Base-by-base conservation (phyloP, 2,113 vertebrate species). In the Orycteropus afer region DNA sequence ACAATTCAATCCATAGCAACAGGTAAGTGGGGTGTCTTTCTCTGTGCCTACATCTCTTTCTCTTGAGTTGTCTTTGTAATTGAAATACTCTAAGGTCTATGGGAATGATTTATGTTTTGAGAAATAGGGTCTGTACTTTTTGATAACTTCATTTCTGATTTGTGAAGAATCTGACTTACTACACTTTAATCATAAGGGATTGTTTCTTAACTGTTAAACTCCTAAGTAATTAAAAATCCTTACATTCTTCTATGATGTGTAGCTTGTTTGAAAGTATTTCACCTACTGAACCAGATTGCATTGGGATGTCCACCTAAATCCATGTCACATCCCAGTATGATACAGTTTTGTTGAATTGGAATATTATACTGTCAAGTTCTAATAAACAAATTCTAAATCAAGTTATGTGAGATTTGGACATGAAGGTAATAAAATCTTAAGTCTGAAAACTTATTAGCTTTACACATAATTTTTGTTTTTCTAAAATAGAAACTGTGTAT, bases 401-500 rank as follows among this genome's bases (percentile, higher is more conserved):
- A 74, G 34, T 57, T 79, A 34, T 63, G 4, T 67, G 37, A 87
- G 78, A 13, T 88, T 91, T 57, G 37, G 10, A 37, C 82, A 4
- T 85, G 76, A 82, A 90, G 80, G 65, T n/a, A 79, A 53, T 71
- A 47, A 23, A 73, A 29, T 79, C 13, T 27, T 63, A 86, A 55
- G 20, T 34, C 45, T 73, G 53, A 57, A 49, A 57, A 34, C 77
- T 34, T 77, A 55, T 74, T 51, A 18, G 34, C 18, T 86, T 91
- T 49, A 71, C 90, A 20, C 82, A 15, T 91, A 3, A 5, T 29
- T 90, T 78, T 95, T 34, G 2, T 97, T 97, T 93, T 80, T 71
- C 92, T 94, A 71, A 88, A 90, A 95, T 97, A 99, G 99, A 99
- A 81, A 99, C 96, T 15, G 95, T 99, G 23, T 99, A 99, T 94